Evolutionary conservation across 2,888 invertebrate genomes (phyloP), one percentile per base, ranked within the genome.

Genomic region (Drosophila nr. fundita): DNA sequence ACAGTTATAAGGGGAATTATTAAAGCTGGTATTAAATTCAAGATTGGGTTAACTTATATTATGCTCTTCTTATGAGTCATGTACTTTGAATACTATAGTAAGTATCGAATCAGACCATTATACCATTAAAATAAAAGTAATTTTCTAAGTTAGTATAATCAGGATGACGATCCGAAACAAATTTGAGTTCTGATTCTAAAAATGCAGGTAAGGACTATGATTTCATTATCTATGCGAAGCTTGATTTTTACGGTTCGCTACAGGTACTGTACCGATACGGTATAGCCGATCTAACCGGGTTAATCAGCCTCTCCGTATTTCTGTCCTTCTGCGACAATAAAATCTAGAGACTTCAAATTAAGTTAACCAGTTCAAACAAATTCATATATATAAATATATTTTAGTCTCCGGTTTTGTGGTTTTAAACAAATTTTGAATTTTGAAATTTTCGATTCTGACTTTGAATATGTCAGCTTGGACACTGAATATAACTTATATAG

Each of bases 271-370:
- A 32, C 30, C 30, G 32, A 10, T 1, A 32, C 32, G 10, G 10
- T 10, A 32, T 32, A 15, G 38, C 3, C 38, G 38, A 18, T 38
- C 38, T 18, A 38, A 0, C 3, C 18, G 7, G 18, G 18, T 38
- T 18, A 0, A 18, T 18, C 2, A 0, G 36, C 1, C 18, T 18
- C 15, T 1, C 36, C 2, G 6, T 34, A 0, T 8, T 0, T 1
- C 11, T 34, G 34, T 13, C 34, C 13, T 4, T 5, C 18, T 7
- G 0, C 2, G 38, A 18, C 38, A 18, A 38, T 7, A 6, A 38
- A 1, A 38, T 38, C 8, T 18, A 7, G 3, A n/a, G 18, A 18
- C 18, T 7, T 38, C 7, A 18, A 38, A 18, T 18, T 3, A 36
- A 6, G 36, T 5, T 36, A 2, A 15, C 15, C 6, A 18, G 7